These are phyloP conservation scores for Pagrus major DNA, from an alignment of 2,113 vertebrate species.

Conservation along the genomic window DNA sequence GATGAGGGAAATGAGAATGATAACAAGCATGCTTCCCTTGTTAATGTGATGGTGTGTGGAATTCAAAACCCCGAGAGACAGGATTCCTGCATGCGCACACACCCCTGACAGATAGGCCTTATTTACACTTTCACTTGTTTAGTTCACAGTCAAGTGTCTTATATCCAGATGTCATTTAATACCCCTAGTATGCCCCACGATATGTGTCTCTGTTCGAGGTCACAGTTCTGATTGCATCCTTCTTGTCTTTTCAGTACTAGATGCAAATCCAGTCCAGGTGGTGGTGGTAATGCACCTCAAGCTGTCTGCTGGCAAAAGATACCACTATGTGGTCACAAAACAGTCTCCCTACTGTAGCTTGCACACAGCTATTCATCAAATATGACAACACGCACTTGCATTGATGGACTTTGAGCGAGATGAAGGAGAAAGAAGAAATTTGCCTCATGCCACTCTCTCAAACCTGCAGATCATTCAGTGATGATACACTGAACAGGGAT, in stretches of 20 bases:
- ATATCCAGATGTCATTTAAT: not conserved
- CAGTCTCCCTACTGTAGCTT: not conserved
- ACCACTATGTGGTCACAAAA: not conserved
- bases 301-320: not conserved
- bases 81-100: conserved; percentile 8
- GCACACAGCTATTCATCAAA: not conserved
- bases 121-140: conserved; percentile 10
- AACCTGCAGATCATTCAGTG: not conserved
- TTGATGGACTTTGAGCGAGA: not conserved
- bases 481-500: not conserved
- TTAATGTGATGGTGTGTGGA: conserved; percentile 45
- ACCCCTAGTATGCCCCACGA: not conserved
- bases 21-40: conserved; percentile 44
- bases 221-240: not conserved
- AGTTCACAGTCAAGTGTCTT: conserved; percentile 1
- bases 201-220: not conserved
- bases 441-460: not conserved
- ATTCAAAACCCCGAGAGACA: conserved; percentile 21
- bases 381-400: not conserved
- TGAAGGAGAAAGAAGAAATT: too few relatives aligned
- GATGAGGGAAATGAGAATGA: conserved; percentile 44
- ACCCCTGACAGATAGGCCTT: not conserved
- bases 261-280: not conserved
- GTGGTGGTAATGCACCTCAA: not conserved
- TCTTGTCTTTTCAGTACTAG: not conserved